Evolutionary conservation across 1,140 invertebrate genomes (phyloP), one percentile per base, ranked within the genome.

Genomic region (Ganaspis sp.): DNA sequence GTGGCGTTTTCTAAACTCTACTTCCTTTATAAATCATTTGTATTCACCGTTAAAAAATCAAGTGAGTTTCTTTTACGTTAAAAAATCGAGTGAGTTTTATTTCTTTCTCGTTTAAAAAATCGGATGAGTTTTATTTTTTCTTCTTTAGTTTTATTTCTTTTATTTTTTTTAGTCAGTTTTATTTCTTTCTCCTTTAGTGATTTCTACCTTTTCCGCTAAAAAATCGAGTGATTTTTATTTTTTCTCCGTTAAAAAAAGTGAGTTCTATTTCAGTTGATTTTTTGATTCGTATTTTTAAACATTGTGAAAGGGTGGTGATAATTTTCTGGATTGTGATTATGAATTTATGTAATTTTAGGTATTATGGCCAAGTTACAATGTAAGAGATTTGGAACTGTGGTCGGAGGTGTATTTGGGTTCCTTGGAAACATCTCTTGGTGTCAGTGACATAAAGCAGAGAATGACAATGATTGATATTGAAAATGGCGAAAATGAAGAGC

Each of bases 371-470:
- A 95, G 95, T 83, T 96, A 94, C 88, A 95, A 96, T 89, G 94
- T 97, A 54, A 93, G 96, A 74, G 94, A 96, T 86, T 92, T 98
- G 85, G 92, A 93, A 38, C 91, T 98, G 74, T 98, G 97, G 97
- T 93, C 93, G 54, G 95, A 96, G 77, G 94, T 98, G 23, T 98
- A 98, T 92, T 91, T 96, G 77, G 95, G 95, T 74, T 93, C 93
- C 3, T 88, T 92, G 82, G 90, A 93, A 88, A 90, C 88, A 15
- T 85, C 86, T 40, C 82, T 87, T 23, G 89, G 88, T 38, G 84
- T 84, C 71, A 84, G 82, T 54, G 87, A 89, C 37, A 86, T 89
- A 49, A 90, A 90, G 70, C 87, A 89, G 69, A 81, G 88, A 77
- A 86, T 89, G 17, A 76, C 89, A 21, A 82, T 91, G 80, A 90